A percentile compares a stretch with the other conserved stretches of the same genome.
Conservation (phyloP, 2,888 invertebrate species). For the Tanaodytes sp. region DNA sequence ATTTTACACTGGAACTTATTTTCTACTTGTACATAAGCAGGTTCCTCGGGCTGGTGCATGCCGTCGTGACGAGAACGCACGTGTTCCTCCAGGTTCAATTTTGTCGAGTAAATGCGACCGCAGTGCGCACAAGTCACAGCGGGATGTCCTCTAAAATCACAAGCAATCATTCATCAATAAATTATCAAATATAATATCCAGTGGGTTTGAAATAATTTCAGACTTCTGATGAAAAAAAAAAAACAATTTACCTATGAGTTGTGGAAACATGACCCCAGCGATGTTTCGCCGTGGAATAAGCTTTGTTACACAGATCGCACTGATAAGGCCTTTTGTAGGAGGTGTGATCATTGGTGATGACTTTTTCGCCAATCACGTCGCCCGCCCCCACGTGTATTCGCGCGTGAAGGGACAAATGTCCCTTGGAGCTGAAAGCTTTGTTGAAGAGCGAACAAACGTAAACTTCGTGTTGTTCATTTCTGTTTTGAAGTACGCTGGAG, state of each 20-base stretch:
- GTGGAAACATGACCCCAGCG: constrained; percentile 74
- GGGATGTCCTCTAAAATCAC: constrained; percentile 74
- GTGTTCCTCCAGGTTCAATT: constrained; percentile 72
- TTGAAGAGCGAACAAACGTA: constrained; percentile 72
- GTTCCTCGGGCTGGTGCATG: constrained; percentile 62
- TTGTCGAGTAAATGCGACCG: constrained; percentile 72
- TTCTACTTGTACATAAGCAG: constrained; percentile 57
- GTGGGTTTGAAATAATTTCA: neutral
- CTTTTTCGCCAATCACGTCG: constrained; percentile 71
- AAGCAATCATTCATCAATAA: no score
- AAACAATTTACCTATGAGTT: constrained; percentile 66
- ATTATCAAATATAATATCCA: no score
- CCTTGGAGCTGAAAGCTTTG: constrained; percentile 73
- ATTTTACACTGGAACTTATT: constrained; percentile 67
- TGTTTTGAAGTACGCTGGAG: constrained; percentile 45
- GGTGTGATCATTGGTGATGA: constrained; percentile 71
- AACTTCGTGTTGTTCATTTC: constrained; percentile 69
- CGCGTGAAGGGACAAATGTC: constrained; percentile 72
- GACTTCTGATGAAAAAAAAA: neutral
- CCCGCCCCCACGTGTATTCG: constrained; percentile 72
- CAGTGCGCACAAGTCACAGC: constrained; percentile 72
- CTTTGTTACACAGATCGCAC: constrained; percentile 73
- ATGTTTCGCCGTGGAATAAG: constrained; percentile 73
- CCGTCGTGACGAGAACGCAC: constrained; percentile 72
- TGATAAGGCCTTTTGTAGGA: constrained; percentile 72